phyloP scores from a whole-genome alignment of 1,140 invertebrate genomes.

The Thalassaphorura encarpata region DNA sequence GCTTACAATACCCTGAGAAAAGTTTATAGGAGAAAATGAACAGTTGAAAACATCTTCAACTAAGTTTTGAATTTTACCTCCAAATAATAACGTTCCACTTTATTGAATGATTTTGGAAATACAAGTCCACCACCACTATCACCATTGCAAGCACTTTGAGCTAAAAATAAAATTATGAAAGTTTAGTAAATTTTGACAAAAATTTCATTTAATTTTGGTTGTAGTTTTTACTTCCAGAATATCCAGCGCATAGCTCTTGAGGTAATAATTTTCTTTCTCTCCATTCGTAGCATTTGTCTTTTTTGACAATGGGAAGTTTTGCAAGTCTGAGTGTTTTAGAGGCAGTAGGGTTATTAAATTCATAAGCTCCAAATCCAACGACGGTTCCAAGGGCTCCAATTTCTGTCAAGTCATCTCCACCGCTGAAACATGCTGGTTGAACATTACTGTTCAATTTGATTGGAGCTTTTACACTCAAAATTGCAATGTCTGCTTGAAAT shows the following conservation, averaged over 20 bases:
- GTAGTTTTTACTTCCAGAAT: too few species aligned
- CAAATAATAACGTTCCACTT: background rate
- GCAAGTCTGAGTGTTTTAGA: background rate
- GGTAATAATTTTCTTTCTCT: background rate
- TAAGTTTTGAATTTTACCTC: too few species aligned
- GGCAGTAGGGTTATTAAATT: background rate
- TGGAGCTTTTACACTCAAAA: conserved; percentile 4
- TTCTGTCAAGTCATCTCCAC: background rate
- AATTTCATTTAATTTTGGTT: too few species aligned
- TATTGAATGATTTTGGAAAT: background rate
- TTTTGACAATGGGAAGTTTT: background rate
- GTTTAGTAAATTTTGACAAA: too few species aligned
- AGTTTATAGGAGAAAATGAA: too few species aligned
- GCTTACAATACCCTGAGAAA: background rate
- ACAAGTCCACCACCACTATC: background rate
- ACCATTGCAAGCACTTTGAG: background rate
- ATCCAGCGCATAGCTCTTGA: background rate
- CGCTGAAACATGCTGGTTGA: conserved; percentile 10
- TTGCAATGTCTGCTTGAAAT: conserved; percentile 4
- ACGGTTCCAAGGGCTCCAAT: background rate
- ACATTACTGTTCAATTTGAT: conserved; percentile 1
- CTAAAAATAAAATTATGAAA: too few species aligned
- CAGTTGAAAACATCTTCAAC: too few species aligned
- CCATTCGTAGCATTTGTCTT: background rate
- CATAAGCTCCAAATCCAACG: background rate